Base-by-base conservation (phyloP, 2,888 invertebrate genomes). In the Stenoptilia bipunctidactyla region DNA sequence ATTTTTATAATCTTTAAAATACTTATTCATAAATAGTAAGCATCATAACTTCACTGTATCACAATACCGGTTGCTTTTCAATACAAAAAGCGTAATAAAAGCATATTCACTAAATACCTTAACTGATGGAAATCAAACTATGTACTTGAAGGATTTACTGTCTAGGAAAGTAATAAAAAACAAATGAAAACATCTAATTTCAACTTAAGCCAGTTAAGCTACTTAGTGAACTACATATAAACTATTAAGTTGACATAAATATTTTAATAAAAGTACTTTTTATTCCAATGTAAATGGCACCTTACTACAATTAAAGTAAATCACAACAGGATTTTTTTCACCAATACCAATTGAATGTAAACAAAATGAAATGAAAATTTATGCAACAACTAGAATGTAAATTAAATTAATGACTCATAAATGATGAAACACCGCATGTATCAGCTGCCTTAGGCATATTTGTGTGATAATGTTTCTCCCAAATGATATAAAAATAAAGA, bases 11-110 rank as follows among this genome's bases (percentile, higher is more conserved):
- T 66, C 57, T 55, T 69, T 74, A 75, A 68, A 71, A 65, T 61
- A 62, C 61, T 36, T 50, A n/a, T n/a, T n/a, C n/a, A 53, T 60
- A 59, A 66, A 72, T 67, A 71, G 67, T 68, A 75, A 74, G 73
- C 76, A 72, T 76, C 71, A 58, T 72, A 77, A 20, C 73, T 74
- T 71, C 60, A 66, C 64, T 69, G 69, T 79, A 82, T 79, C 79
- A 80, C 80, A 80, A 72, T 74, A 72, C 69, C 65, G 57, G 58
- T 59, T 61, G 64, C 63, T 55, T 60, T 53, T 62, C 58, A 55
- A 56, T 61, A 59, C 58, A 58, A 55, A 58, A 66, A 66, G 66
- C 66, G 53, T 58, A 34, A 13, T 5, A 14, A 3, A 34, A 14
- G 34, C 5, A 14, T 4, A 34, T 27, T 39, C 37, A 35, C 36